A percentile compares a stretch with the other conserved stretches of the same genome.
Conservation (phyloP, 1,140 invertebrate species). For the Habropoda laboriosa region DNA sequence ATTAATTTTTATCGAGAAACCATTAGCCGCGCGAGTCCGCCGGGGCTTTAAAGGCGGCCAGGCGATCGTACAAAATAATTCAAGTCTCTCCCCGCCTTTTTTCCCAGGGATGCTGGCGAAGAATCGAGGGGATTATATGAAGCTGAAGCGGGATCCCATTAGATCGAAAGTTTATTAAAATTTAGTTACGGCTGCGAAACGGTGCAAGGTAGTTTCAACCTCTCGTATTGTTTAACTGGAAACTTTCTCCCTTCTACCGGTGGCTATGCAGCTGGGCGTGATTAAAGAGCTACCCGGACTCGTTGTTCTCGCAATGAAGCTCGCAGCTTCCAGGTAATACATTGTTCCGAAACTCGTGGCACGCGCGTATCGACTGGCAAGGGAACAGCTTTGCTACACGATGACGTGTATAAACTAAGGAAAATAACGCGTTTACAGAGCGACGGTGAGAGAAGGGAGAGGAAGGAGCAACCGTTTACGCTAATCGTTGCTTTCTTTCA, state of each 20-base stretch:
- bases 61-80: conserved; percentile 8
- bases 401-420: conserved; percentile 36
- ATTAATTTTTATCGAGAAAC: conserved; percentile 32
- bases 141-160: conserved; percentile 25
- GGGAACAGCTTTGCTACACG: not conserved
- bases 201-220: conserved; percentile 48
- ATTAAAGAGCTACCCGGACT: conserved; percentile 61
- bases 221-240: conserved; percentile 61
- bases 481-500: conserved; percentile 55
- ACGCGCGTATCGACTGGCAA: conserved; percentile 53
- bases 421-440: conserved; percentile 56
- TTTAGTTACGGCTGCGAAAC: conserved; percentile 36
- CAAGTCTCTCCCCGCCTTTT: not conserved
- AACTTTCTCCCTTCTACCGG: conserved; percentile 39
- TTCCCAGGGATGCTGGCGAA: not conserved
- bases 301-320: conserved; percentile 61
- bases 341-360: conserved; percentile 56
- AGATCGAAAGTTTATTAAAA: conserved; percentile 57
- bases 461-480: conserved; percentile 51
- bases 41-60: not conserved
- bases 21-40: not conserved
- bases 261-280: conserved; percentile 40
- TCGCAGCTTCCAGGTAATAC: conserved; percentile 59
- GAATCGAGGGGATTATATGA: conserved; percentile 24
- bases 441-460: not conserved